These are phyloP conservation scores for Eutrigla gurnardus DNA, from an alignment of 2,797 vertebrate species.

Conservation along the genomic window DNA sequence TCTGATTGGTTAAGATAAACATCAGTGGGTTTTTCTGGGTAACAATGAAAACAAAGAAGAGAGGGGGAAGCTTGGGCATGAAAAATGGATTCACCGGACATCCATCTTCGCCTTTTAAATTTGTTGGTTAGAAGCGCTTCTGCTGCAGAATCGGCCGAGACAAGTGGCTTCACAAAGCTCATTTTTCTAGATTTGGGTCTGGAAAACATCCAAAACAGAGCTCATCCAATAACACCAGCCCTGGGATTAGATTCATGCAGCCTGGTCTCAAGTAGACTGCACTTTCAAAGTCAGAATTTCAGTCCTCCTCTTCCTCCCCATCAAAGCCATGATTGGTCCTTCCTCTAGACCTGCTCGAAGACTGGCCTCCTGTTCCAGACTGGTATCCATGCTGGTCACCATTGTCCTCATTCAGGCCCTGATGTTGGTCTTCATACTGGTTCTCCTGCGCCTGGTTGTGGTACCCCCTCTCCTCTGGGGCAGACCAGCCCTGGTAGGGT, in stretches of 20 bases:
- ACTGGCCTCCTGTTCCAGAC: constrained; percentile 79
- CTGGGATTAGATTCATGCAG: too few relatives aligned
- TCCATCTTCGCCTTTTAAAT: not conserved
- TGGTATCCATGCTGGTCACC: constrained; percentile 68
- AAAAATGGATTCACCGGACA: not conserved
- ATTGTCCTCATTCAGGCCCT: constrained; percentile 15
- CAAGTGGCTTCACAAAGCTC: not conserved
- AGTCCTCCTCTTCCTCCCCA: constrained; percentile 57
- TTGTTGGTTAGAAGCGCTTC: too few relatives aligned
- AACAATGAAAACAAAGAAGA: not conserved
- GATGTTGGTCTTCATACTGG: constrained; percentile 36
- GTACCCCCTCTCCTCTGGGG: constrained; percentile 87
- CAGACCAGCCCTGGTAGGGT: constrained; percentile 88
- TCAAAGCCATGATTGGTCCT: constrained; percentile 75
- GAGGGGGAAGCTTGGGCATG: too few relatives aligned
- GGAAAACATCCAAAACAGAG: not conserved
- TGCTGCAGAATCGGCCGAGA: too few relatives aligned
- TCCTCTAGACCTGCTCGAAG: constrained; percentile 76
- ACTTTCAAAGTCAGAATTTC: constrained; percentile 47
- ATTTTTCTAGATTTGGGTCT: too few relatives aligned
- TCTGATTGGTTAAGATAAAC: not conserved
- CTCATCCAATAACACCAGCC: too few relatives aligned
- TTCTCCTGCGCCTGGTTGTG: constrained; percentile 76
- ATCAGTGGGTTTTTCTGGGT: not conserved
- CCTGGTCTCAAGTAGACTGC: not conserved